phyloP scores from a whole-genome alignment of 2,888 invertebrate species.

The Disparrhopalites patrizii region DNA sequence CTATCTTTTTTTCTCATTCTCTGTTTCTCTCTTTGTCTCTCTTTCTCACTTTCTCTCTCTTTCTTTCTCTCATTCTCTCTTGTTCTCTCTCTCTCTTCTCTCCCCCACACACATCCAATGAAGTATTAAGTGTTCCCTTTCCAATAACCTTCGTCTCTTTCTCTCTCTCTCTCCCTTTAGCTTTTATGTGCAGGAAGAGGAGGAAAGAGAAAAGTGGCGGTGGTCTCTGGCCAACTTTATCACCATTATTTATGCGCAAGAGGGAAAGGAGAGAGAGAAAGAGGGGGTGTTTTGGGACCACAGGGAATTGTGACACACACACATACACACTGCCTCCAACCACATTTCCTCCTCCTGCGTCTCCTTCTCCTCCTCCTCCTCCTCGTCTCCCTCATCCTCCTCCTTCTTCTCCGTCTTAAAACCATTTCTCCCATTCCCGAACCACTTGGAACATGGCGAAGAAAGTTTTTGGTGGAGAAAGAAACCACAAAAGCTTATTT shows the following conservation, averaged over 20 bases:
- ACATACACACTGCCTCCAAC: constrained; percentile 7
- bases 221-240: constrained; percentile 23
- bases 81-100: too few species aligned
- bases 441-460: too few species aligned
- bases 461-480: too few species aligned
- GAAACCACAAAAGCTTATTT: too few species aligned
- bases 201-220: too few species aligned
- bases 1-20: too few species aligned
- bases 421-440: not conserved
- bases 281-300: constrained; percentile 12
- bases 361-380: not conserved
- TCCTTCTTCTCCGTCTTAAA: not conserved
- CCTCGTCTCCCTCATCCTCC: not conserved
- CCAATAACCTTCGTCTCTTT: too few species aligned
- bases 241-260: constrained; percentile 20
- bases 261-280: too few species aligned
- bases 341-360: not conserved
- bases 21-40: too few species aligned
- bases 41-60: too few species aligned
- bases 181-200: too few species aligned
- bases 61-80: too few species aligned
- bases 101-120: constrained; percentile 23
- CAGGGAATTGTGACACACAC: constrained; percentile 18
- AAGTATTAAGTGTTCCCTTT: constrained; percentile 22
- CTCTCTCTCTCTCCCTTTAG: constrained; percentile 8